A percentile compares a stretch with the other conserved stretches of the same genome.
Evolutionary conservation across 2,113 vertebrate genomes (phyloP).

Genomic region (Psammodynastes pulverulentus): DNA sequence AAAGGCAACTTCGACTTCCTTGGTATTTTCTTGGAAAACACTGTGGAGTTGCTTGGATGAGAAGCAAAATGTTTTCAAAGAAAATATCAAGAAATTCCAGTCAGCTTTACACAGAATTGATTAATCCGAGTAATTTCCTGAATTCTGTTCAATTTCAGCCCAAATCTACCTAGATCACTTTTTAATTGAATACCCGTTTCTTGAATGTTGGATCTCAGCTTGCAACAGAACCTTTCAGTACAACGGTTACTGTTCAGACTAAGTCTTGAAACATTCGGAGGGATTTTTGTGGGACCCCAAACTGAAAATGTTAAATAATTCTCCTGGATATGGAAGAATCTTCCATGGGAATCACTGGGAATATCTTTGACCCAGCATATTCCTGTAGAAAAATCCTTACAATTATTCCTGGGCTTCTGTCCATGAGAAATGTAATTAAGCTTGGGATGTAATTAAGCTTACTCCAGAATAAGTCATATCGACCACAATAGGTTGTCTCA

Average conservation of each 20-base stretch:
- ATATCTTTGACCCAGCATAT: neutral
- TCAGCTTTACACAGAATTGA: neutral
- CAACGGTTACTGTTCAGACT: neutral
- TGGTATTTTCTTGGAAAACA: no score
- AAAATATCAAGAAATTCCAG: no score
- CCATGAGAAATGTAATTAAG: neutral
- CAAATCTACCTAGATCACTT: neutral
- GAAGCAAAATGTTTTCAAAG: no score
- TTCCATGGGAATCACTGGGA: neutral
- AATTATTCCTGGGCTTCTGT: neutral
- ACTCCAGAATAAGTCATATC: neutral
- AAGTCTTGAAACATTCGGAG: neutral
- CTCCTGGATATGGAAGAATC: neutral
- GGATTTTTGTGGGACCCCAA: neutral
- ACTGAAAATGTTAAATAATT: neutral
- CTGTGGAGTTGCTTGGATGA: no score
- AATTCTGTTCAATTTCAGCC: neutral
- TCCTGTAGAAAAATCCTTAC: neutral
- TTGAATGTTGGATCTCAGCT: neutral
- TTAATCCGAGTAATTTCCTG: neutral
- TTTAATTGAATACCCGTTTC: neutral
- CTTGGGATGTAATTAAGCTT: neutral
- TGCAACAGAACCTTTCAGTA: neutral
- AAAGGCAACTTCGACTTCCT: no score
- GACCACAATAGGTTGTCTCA: neutral